These are phyloP conservation scores for Sebastes kiyomatsui DNA, from an alignment of 2,797 vertebrate species.

Conservation along the genomic window DNA sequence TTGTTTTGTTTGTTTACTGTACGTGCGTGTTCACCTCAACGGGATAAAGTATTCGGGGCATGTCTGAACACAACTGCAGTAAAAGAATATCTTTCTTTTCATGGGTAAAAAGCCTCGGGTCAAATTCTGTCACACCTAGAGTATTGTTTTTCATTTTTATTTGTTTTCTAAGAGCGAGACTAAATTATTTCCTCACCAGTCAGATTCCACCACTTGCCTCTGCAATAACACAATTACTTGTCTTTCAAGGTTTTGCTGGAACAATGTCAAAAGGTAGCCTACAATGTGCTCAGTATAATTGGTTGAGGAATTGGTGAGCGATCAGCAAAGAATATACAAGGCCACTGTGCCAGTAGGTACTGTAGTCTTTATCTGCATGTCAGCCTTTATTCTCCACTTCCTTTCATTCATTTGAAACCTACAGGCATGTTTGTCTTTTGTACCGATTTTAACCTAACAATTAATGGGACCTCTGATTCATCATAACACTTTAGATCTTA, in stretches of 20 bases:
- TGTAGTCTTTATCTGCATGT: constrained; percentile 67
- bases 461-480: constrained; percentile 92
- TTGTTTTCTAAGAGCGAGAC: constrained; percentile 19
- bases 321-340: constrained; percentile 70
- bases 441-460: constrained; percentile 91
- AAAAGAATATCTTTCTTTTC: constrained; percentile 67
- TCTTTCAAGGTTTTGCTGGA: constrained; percentile 56
- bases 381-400: constrained; percentile 66
- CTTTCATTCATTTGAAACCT: constrained; percentile 84
- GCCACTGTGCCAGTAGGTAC: constrained; percentile 62
- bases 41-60: constrained; percentile 66
- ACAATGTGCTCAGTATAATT: constrained; percentile 59
- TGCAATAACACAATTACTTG: constrained; percentile 36
- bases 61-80: constrained; percentile 70
- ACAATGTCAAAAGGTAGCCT: constrained; percentile 60
- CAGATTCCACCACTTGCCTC: constrained; percentile 40
- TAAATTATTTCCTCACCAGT: constrained; percentile 41
- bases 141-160: constrained; percentile 63
- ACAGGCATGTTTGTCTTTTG: constrained; percentile 86
- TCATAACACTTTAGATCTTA: constrained; percentile 95
- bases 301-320: constrained; percentile 36
- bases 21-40: constrained; percentile 62
- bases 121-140: constrained; percentile 51
- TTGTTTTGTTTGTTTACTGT: constrained; percentile 74
- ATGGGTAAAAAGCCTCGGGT: constrained; percentile 46